These are phyloP conservation scores for Tipula helvola DNA, from an alignment of 2,888 invertebrate genomes.

Conservation along the genomic window DNA sequence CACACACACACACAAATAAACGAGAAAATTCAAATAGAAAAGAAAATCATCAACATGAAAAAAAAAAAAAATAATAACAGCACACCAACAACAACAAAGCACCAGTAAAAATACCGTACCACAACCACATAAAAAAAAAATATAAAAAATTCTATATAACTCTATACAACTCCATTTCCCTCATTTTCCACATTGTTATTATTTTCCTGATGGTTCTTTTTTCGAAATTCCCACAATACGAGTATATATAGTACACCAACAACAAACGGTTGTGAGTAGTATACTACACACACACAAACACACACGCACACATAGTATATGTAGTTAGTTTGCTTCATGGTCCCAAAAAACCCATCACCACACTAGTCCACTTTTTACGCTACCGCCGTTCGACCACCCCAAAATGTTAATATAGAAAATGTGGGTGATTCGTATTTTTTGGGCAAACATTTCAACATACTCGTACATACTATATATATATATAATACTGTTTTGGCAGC, in stretches of 20 bases:
- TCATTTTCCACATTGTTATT: not conserved
- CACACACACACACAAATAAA: not conserved
- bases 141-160: not conserved
- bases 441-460: not conserved
- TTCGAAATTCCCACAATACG: not conserved
- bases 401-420: not conserved
- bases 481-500: no score
- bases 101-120: not conserved
- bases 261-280: no score
- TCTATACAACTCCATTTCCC: not conserved
- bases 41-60: not conserved
- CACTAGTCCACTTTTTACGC: not conserved
- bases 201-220: not conserved
- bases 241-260: not conserved
- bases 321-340: not conserved
- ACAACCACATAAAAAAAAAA: not conserved
- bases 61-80: no score
- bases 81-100: not conserved
- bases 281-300: not conserved
- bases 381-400: not conserved
- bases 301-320: not conserved
- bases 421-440: not conserved
- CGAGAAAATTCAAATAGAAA: not conserved
- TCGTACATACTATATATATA: not conserved
- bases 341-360: not conserved